Evolutionary conservation across 92 coral and sea anemone genomes (phyloP).

Genomic region (Ricordea florida): DNA sequence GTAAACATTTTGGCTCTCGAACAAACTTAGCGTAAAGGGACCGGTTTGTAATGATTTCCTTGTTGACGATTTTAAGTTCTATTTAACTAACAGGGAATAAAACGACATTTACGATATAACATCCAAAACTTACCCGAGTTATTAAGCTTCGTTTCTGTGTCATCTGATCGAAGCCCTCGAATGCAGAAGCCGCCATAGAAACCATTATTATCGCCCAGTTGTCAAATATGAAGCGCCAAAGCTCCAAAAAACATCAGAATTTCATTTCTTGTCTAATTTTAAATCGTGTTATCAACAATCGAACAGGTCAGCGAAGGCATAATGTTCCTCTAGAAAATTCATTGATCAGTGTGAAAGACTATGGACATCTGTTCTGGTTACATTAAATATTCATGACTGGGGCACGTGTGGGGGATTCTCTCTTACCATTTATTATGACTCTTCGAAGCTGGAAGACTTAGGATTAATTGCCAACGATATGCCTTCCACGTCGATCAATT

Average conservation of each 20-base stretch:
- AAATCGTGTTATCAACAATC: not conserved
- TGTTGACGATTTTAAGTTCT: no score
- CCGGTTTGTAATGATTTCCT: no score
- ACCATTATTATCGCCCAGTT: conserved; percentile 1
- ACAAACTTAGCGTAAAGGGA: no score
- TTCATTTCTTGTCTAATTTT: no score
- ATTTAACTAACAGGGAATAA: no score
- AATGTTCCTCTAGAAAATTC: conserved; percentile 2
- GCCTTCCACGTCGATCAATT: not conserved
- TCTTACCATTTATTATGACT: conserved; percentile 19
- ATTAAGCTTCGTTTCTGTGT: conserved; percentile 43
- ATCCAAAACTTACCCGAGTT: conserved; percentile 24
- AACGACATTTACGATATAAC: not conserved
- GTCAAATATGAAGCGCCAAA: not conserved
- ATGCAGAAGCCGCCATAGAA: conserved; percentile 45
- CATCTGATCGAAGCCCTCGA: conserved; percentile 44
- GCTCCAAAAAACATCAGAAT: not conserved
- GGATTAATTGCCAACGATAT: conserved; percentile 8
- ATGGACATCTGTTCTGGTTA: conserved; percentile 28
- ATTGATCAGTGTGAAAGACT: conserved; percentile 16
- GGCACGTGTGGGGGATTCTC: conserved; percentile 10
- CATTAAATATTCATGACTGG: conserved; percentile 47
- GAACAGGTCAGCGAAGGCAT: not conserved
- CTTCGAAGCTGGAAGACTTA: not conserved
- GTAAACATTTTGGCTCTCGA: no score